These are phyloP conservation scores for Ectemnius cavifrons DNA, from an alignment of 2,888 invertebrate species.

Conservation along the genomic window DNA sequence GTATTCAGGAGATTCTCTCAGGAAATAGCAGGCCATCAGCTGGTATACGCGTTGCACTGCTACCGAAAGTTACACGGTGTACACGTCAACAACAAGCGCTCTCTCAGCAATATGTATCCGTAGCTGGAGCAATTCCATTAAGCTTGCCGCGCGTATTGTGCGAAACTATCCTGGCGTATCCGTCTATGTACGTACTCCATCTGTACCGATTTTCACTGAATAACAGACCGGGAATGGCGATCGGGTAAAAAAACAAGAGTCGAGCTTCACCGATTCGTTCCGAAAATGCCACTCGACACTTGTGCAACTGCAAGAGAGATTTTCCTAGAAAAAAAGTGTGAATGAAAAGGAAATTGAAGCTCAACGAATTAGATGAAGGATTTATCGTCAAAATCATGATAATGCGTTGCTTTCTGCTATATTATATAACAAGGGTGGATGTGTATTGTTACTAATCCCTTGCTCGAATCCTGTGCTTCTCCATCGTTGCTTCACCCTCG, in stretches of 20 bases:
- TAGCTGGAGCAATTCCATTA: constrained; percentile 8
- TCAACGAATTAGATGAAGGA: constrained; percentile 35
- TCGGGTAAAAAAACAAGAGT: constrained; percentile 9
- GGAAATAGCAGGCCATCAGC: no score
- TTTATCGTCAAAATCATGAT: constrained; percentile 28
- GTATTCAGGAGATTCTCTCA: not conserved
- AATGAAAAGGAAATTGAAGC: constrained; percentile 35
- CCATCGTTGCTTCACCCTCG: constrained; percentile 18
- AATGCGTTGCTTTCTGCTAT: not conserved
- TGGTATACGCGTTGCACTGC: not conserved
- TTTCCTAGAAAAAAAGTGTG: not conserved
- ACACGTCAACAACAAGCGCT: constrained; percentile 19
- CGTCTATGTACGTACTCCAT: not conserved
- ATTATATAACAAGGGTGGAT: not conserved
- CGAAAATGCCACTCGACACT: constrained; percentile 22
- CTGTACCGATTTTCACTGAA: not conserved
- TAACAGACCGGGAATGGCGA: not conserved
- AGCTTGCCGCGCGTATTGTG: constrained; percentile 12
- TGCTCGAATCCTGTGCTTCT: not conserved
- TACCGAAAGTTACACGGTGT: constrained; percentile 10
- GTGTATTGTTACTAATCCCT: not conserved
- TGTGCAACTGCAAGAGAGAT: not conserved
- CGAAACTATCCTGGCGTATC: constrained; percentile 2
- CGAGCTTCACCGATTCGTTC: constrained; percentile 7
- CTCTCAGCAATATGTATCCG: not conserved